phyloP scores from a whole-genome alignment of 2,113 vertebrate species.

The Centropristis striata region DNA sequence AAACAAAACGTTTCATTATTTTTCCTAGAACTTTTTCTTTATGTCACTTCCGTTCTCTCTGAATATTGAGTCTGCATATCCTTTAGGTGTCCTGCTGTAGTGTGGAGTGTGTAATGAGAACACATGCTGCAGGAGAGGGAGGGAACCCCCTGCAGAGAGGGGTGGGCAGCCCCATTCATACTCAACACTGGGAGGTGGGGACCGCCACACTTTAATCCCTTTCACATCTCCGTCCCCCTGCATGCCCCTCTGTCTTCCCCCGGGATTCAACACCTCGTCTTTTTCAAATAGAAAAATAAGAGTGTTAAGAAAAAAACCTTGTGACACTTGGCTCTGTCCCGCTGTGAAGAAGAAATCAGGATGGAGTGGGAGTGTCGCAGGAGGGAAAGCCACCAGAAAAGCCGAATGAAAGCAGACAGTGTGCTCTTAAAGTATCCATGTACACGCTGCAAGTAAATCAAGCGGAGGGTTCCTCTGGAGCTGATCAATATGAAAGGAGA shows the following conservation, averaged over 20 bases:
- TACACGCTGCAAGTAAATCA: conserved; percentile 6
- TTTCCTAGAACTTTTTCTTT: background rate
- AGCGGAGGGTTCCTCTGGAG: background rate
- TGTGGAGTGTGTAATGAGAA: conserved; percentile 27
- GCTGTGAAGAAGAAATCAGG: conserved; percentile 25
- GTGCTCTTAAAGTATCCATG: background rate
- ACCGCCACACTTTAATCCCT: conserved; percentile 47
- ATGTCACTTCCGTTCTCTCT: background rate
- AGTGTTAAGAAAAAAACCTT: background rate
- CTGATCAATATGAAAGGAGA: conserved; percentile 20
- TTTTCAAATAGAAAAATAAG: conserved; percentile 33
- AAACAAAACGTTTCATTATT: background rate
- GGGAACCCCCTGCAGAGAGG: conserved; percentile 43
- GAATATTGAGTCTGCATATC: conserved; percentile 2
- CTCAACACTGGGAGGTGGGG: conserved; percentile 40
- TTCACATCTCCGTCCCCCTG: conserved; percentile 28
- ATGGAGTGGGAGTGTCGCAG: conserved; percentile 19
- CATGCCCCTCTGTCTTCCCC: conserved; percentile 4
- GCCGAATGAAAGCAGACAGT: conserved; percentile 3
- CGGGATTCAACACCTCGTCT: background rate
- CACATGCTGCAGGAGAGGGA: conserved; percentile 43
- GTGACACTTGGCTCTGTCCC: conserved; percentile 17
- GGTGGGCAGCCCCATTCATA: conserved; percentile 67
- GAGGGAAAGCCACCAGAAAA: conserved; percentile 2
- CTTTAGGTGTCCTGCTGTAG: conserved; percentile 10